Base-by-base conservation (phyloP, 2,113 vertebrate genomes). In the Stigmatopora nigra region DNA sequence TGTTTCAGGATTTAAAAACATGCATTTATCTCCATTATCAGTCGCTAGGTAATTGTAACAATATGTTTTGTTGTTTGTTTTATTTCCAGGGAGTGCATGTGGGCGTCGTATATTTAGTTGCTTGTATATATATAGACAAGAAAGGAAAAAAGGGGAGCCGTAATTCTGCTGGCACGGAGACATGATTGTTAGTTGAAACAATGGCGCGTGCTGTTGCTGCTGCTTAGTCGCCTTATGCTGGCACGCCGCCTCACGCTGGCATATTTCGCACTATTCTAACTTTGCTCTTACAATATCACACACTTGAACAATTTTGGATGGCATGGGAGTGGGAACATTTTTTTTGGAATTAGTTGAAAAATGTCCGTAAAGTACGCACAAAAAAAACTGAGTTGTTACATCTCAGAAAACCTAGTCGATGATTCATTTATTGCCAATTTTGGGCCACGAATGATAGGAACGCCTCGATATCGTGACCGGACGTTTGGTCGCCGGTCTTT, bases 271-370 rank as follows among this genome's bases (percentile, higher is more conserved):
- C 59, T 11, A 45, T 14, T 44, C 36, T 44, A 60, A 60, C 36
- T 60, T 60, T 61, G 38, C 59, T 45, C 38, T 45, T 45, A 45
- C 59, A 61, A 61, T 22, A 61, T 61, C 59, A 45, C 59, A 45
- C 36, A 61, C 38, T 22, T 14, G 35, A 12, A 61, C 5, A 20
- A 12, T 20, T 61, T 20, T 15, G 38, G n/a, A 36, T 41, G 5
- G 5, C n/a, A 20, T 16, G 25, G 13, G 25, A 56, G 22, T 56
- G 53, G 12, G 53, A 56, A 35, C 8, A 14, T 56, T 56, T 53
- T 56, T 53, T 31, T 31, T 1, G 25, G 25, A 31, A 31, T 31
- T 31, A n/a, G n/a, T n/a, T n/a, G n/a, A n/a, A n/a, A n/a, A n/a
- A n/a, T n/a, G n/a, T n/a, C n/a, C n/a, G n/a, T n/a, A n/a, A n/a